Base-by-base conservation (phyloP, 2,888 invertebrate species). In the Brachyptera putata region DNA sequence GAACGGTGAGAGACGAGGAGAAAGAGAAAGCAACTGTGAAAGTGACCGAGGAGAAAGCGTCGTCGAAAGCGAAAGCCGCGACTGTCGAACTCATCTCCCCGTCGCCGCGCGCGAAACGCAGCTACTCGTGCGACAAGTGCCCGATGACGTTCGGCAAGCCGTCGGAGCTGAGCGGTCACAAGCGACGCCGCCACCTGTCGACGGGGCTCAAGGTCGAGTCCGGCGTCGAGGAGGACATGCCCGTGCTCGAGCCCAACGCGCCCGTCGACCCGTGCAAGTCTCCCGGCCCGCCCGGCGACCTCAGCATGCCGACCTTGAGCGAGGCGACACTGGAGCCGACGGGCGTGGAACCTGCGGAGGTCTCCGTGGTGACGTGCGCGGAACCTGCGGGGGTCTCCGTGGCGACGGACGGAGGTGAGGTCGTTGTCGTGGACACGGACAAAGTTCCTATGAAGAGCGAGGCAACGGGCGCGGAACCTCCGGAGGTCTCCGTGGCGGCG, bases 61-160 rank as follows among this genome's bases (percentile, higher is more conserved):
- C 56, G 60, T n/a, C n/a, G n/a, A n/a, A n/a, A n/a, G n/a, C n/a
- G n/a, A 30, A 36, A 56, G 57, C 37, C 58, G 18, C 57, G 59
- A n/a, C n/a, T n/a, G 50, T 49, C 41, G 50, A 18, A 58, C 62
- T 41, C 61, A 24, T 14, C 16, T 70, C 72, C n/a, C 16, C 39
- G 11, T 39, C 34, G 7, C 48, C 59, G 37, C 56, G 61, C 30
- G 55, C 60, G 1, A 58, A 49, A 18, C 57, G 63, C 9, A 55
- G 57, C 1, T 63, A 63, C 24, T 43, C 43, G 21, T 63, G 63
- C 50, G 56, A 61, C 21, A 53, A 46, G 16, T 63, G 63, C 24
- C 13, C 50, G 16, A 11, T 41, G 14, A 26, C 18, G 1, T 61
- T 63, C 48, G 30, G 26, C 9, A 34, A 60, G 24, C 63, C 64